Percentiles rank a stretch among this genome's conserved stretches.
These are phyloP conservation scores for Cricetomys ansorgei DNA, from an alignment of 2,113 vertebrate genomes.

Conservation along the genomic window DNA sequence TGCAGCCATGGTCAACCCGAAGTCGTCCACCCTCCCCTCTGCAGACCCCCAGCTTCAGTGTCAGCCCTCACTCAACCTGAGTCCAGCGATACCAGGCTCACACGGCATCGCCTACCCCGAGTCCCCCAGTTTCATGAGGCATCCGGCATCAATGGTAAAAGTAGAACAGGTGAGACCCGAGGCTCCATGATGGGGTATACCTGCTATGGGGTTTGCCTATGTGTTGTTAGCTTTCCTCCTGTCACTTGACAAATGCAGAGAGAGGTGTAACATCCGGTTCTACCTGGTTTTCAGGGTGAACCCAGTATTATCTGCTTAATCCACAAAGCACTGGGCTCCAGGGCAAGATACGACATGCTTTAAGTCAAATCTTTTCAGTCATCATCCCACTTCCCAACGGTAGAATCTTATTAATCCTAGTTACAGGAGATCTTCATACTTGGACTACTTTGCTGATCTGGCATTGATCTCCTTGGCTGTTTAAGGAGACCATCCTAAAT, in stretches of 20 bases:
- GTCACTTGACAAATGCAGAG: not conserved
- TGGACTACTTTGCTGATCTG: not conserved
- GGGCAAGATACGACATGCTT: not conserved
- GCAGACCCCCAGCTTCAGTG: conserved; percentile 78
- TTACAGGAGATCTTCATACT: not conserved
- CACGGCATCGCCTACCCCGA: conserved; percentile 75
- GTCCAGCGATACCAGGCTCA: conserved; percentile 79
- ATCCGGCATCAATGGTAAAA: conserved; percentile 78
- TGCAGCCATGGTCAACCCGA: conserved; percentile 78
- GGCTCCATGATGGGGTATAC: accelerated
- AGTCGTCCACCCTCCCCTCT: not conserved
- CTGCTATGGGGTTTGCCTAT: not conserved
- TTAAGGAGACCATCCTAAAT: not conserved
- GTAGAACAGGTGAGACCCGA: conserved; percentile 85
- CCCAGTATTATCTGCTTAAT: not conserved
- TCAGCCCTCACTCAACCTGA: conserved; percentile 73
- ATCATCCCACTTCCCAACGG: not conserved
- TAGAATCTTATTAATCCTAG: not conserved
- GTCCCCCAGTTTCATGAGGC: conserved; percentile 81
- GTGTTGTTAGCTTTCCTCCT: not conserved
- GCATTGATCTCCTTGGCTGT: not conserved
- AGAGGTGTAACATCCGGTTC: not conserved
- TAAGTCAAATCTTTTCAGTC: not conserved
- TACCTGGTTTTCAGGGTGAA: not conserved
- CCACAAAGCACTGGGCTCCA: not conserved